phyloP scores from a whole-genome alignment of 2,888 invertebrate genomes.

The Trachelus tabidus region DNA sequence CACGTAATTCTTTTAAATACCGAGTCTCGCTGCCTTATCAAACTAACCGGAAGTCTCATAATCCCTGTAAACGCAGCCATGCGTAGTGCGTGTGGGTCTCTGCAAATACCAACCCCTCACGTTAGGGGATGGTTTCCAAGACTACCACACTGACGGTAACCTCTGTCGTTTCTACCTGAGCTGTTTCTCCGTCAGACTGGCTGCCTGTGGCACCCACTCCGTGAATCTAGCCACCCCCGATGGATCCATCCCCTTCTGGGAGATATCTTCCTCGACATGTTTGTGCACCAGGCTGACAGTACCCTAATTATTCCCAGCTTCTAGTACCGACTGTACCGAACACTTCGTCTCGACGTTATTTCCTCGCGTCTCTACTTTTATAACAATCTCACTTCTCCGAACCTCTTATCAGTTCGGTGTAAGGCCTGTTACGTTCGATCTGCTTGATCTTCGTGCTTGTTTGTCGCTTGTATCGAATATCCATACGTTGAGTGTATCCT shows the following conservation, averaged over 20 bases:
- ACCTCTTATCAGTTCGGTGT: not conserved
- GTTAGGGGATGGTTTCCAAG: not conserved
- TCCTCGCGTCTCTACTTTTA: not conserved
- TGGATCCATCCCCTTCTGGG: not conserved
- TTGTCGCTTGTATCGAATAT: not conserved
- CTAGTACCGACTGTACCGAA: not conserved
- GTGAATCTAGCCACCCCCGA: not conserved
- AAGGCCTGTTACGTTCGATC: not conserved
- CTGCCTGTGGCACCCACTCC: not conserved
- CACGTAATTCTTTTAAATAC: not conserved
- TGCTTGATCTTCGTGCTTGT: not conserved
- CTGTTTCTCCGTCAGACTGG: not conserved
- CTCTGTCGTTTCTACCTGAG: not conserved
- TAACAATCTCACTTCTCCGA: not conserved
- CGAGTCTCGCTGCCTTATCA: not conserved
- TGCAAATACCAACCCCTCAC: conserved; percentile 38
- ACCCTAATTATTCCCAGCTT: not conserved
- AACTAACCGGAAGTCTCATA: conserved; percentile 3
- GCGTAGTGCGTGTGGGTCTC: conserved; percentile 50
- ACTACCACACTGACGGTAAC: not conserved
- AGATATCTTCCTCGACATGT: not conserved
- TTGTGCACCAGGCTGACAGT: not conserved
- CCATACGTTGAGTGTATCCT: not conserved
- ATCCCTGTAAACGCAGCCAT: not conserved
- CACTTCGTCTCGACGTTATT: not conserved